These are phyloP conservation scores for Anolis apletophallus DNA, from an alignment of 2,797 vertebrate genomes.

Conservation along the genomic window DNA sequence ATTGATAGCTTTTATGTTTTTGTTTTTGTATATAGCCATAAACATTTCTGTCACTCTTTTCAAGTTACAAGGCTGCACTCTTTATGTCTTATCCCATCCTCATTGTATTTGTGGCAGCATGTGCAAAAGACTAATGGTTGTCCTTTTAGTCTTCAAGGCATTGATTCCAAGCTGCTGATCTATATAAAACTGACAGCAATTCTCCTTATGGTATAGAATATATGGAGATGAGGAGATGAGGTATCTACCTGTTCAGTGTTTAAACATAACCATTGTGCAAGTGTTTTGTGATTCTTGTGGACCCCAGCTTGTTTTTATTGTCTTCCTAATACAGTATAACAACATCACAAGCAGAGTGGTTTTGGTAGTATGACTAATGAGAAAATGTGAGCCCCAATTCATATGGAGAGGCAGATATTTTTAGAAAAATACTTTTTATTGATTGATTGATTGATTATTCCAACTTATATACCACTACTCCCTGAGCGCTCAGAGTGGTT, in stretches of 20 bases:
- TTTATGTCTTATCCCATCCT: constrained; percentile 19
- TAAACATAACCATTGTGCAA: constrained; percentile 36
- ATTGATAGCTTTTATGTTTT: not conserved
- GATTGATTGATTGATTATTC: too few species aligned
- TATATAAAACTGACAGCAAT: constrained; percentile 21
- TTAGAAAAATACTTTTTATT: not conserved
- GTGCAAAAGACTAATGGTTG: constrained; percentile 12
- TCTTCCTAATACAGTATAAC: not conserved
- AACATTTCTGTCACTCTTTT: constrained; percentile 12
- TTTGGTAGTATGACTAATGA: not conserved
- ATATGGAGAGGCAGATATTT: not conserved
- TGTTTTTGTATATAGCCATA: not conserved
- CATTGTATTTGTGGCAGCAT: not conserved
- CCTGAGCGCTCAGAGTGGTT: too few species aligned
- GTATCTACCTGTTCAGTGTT: constrained; percentile 39
- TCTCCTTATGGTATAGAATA: not conserved
- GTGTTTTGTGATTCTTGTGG: not conserved
- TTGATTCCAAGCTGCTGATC: not conserved
- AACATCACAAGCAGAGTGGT: not conserved
- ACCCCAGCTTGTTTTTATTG: constrained; percentile 9
- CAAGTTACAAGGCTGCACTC: not conserved
- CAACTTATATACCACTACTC: too few species aligned
- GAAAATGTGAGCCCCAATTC: constrained; percentile 6
- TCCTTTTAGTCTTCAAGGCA: constrained; percentile 21
- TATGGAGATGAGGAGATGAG: constrained; percentile 17